Conservation (phyloP, 2,888 invertebrate species). For the Drosophila setosimentum region DNA sequence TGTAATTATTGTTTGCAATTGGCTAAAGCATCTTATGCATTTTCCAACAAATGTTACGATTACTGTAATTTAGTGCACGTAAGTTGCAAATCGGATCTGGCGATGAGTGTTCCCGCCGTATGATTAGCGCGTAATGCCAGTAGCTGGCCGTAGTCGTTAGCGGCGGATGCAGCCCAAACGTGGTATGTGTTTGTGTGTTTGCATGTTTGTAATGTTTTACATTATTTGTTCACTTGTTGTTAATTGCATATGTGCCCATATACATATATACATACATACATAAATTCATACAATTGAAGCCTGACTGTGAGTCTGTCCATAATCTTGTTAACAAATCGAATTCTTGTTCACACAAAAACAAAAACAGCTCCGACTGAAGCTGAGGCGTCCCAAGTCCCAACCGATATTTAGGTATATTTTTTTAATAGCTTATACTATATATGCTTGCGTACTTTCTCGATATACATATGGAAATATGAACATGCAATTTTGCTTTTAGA, state of each 20-base stretch:
- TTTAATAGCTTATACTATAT: conserved; percentile 18
- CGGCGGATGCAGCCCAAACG: conserved; percentile 32
- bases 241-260: conserved; percentile 55
- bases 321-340: conserved; percentile 85
- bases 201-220: conserved; percentile 68
- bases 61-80: conserved; percentile 52
- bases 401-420: conserved; percentile 31
- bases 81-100: background rate
- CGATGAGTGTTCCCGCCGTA: conserved; percentile 38
- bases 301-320: conserved; percentile 48
- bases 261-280: background rate
- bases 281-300: background rate
- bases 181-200: conserved; percentile 62
- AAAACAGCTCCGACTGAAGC: conserved; percentile 19
- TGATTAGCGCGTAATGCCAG: conserved; percentile 67
- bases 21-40: conserved; percentile 47
- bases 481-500: conserved; percentile 73
- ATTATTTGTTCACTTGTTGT: conserved; percentile 64
- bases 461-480: conserved; percentile 26
- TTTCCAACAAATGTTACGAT: conserved; percentile 54
- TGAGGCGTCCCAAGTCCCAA: conserved; percentile 4
- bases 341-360: conserved; percentile 85
- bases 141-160: conserved; percentile 38
- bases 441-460: conserved; percentile 6
- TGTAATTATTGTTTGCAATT: conserved; percentile 17